These are phyloP conservation scores for Hemicordylus capensis DNA, from an alignment of 2,113 vertebrate species.

Conservation along the genomic window DNA sequence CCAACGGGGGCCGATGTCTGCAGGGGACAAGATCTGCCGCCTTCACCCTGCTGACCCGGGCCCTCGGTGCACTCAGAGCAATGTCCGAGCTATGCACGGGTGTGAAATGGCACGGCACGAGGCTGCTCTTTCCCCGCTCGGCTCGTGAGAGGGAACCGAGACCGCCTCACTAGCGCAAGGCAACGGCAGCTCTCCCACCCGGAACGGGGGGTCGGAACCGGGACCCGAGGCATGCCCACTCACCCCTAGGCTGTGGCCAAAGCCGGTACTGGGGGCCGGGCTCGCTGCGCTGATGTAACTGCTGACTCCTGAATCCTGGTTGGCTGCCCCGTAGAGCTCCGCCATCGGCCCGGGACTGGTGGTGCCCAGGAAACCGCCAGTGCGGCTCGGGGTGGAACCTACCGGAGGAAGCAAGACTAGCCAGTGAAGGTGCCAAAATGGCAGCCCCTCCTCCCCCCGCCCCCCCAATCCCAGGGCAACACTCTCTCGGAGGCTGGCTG, in stretches of 20 bases:
- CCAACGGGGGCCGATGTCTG: too few relatives aligned
- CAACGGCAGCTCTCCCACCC: neutral
- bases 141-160: neutral
- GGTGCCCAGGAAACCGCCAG: conserved; percentile 95
- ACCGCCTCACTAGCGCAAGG: neutral
- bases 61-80: too few relatives aligned
- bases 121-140: neutral
- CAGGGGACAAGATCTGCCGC: too few relatives aligned
- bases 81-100: neutral
- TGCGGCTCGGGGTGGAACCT: conserved; percentile 94
- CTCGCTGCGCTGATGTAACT: conserved; percentile 99
- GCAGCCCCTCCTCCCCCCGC: conserved; percentile 18
- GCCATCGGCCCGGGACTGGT: conserved; percentile 98
- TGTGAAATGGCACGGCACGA: too few relatives aligned
- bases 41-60: too few relatives aligned
- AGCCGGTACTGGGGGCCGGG: conserved; percentile 95
- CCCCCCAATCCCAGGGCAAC: neutral
- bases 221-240: conserved; percentile 56
- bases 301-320: conserved; percentile 97
- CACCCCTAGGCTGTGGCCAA: conserved; percentile 97
- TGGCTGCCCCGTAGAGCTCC: conserved; percentile 93
- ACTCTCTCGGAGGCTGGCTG: fast-evolving
- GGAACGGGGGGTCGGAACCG: neutral
- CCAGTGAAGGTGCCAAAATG: conserved; percentile 61
- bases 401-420: conserved; percentile 71